Conservation (phyloP, 2,797 vertebrate genomes). For the Pterois miles region DNA sequence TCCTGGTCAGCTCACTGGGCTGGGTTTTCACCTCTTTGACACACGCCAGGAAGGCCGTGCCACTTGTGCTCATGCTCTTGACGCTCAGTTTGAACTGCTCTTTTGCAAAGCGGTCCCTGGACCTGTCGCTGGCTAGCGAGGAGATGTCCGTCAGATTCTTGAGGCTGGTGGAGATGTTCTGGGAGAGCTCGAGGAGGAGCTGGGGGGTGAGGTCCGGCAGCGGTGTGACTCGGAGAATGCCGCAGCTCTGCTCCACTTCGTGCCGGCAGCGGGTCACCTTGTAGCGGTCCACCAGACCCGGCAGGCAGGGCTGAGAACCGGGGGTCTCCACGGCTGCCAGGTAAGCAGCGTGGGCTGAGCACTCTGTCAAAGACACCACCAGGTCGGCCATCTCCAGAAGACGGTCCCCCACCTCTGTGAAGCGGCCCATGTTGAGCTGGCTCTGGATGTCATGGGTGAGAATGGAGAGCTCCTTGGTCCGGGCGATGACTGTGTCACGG, state of each 20-base stretch:
- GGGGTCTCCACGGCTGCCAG: constrained; percentile 92
- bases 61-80: constrained; percentile 96
- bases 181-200: constrained; percentile 95
- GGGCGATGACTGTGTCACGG: constrained; percentile 95
- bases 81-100: constrained; percentile 98
- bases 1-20: constrained; percentile 92
- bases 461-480: constrained; percentile 98
- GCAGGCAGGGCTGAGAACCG: constrained; percentile 89
- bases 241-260: constrained; percentile 95
- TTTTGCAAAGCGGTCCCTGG: constrained; percentile 93
- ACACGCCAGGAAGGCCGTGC: constrained; percentile 94
- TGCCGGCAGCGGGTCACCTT: constrained; percentile 96
- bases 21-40: constrained; percentile 95
- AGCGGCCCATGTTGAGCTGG: constrained; percentile 99
- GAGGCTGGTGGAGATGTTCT: constrained; percentile 95
- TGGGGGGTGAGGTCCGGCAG: constrained; percentile 92
- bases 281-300: constrained; percentile 96
- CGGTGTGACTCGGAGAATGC: constrained; percentile 88
- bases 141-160: constrained; percentile 96
- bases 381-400: constrained; percentile 94
- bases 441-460: constrained; percentile 98
- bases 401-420: constrained; percentile 92
- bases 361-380: constrained; percentile 95
- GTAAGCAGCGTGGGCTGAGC: constrained; percentile 95
- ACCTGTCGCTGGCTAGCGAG: constrained; percentile 92